phyloP scores from a whole-genome alignment of 2,888 invertebrate genomes.

The Clanis bilineata region DNA sequence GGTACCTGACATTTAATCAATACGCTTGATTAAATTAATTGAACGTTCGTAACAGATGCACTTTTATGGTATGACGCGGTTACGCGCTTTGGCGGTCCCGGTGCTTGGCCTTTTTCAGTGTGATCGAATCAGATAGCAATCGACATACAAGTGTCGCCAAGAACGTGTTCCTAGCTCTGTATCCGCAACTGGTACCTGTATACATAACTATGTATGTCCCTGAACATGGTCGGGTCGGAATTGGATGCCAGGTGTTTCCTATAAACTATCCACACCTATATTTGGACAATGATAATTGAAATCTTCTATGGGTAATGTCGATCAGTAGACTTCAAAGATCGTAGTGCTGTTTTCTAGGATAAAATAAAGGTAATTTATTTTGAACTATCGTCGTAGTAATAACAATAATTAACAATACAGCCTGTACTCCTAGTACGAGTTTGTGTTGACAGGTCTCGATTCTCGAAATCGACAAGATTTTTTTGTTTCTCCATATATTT shows the following conservation, averaged over 20 bases:
- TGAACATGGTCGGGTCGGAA: neutral
- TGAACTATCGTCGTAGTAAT: too few relatives aligned
- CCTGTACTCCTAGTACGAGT: too few relatives aligned
- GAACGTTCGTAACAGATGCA: constrained; percentile 63
- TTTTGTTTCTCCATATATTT: too few relatives aligned
- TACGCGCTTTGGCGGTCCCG: constrained; percentile 26
- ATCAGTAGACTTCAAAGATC: neutral
- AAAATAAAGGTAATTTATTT: neutral
- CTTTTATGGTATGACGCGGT: constrained; percentile 58
- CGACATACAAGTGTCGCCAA: constrained; percentile 17
- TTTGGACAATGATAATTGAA: constrained; percentile 5
- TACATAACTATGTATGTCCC: neutral
- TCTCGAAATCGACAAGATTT: too few relatives aligned
- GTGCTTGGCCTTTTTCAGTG: constrained; percentile 28
- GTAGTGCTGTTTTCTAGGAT: neutral
- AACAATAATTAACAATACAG: too few relatives aligned
- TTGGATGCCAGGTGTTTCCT: constrained; percentile 12
- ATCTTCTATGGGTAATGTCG: neutral
- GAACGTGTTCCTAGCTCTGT: neutral
- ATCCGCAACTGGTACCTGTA: neutral
- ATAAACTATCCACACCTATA: constrained; percentile 6
- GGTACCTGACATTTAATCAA: constrained; percentile 77
- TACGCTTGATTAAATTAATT: constrained; percentile 75
- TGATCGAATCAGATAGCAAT: constrained; percentile 26
- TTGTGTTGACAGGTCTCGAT: too few relatives aligned